Evolutionary conservation across 2,888 invertebrate genomes (phyloP), one percentile per base, ranked within the genome.

Genomic region (Leuctra nigra): DNA sequence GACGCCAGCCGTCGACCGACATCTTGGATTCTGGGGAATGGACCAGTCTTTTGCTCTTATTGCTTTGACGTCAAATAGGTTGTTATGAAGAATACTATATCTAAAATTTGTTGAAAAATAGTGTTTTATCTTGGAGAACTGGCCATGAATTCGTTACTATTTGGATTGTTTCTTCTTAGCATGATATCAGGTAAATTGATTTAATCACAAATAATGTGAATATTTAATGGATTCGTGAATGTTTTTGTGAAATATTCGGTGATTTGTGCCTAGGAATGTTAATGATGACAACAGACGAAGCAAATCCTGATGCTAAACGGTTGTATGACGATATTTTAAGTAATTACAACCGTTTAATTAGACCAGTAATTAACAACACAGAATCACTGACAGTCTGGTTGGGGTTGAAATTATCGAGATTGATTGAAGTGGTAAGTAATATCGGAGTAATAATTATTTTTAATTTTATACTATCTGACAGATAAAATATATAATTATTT

Each of bases 321-420:
- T 82, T 98, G 0, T 98, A 96, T 70, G 96, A 98, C 71, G 96
- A 98, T 71, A 79, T 98, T 53, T 80, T 99, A 48, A 91, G 91
- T 67, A 93, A 95, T 74, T 97, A 97, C 72, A 98, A 98, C 73
- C 83, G 95, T 44, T 79, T 97, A 54, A 96, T 96, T 61, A 78
- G 97, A 56, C 97, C 97, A 0, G 96, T 96, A 46, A 84, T 85
- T 25, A 95, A 96, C 72, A 92, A 93, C 67, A 88, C 87, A 1
- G 93, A 96, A 70, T 93, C 92, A 18, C 76, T 98, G 50, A 92
- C 91, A 0, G 96, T 98, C 48, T 84, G 88, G 75, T 77, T 99
- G 56, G 91, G 96, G 0, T 77, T 98, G 56, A 92, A 91, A 70
- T 73, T 94, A 60, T 91, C 91, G 0, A 93, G 94, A 72, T 77